Evolutionary conservation across 1,140 invertebrate genomes (phyloP).

Genomic region (Neuroterus valhalla): DNA sequence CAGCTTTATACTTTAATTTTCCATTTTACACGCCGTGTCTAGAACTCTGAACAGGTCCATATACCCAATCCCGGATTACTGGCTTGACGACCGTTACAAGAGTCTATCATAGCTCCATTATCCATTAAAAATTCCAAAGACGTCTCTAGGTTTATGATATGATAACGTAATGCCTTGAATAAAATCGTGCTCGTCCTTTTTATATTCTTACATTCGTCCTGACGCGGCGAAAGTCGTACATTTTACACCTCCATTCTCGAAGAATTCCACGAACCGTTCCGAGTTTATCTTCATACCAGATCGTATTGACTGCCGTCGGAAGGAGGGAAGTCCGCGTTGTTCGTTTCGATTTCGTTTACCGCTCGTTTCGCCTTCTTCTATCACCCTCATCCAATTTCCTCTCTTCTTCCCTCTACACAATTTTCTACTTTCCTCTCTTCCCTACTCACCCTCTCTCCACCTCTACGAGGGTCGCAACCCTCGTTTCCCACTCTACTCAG

Average conservation of each 20-base stretch:
- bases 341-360: slow-evolving; percentile 33
- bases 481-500: slow-evolving; percentile 61
- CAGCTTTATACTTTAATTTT: slow-evolving; percentile 17
- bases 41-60: not conserved
- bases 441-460: slow-evolving; percentile 24
- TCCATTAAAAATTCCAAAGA: slow-evolving; percentile 53
- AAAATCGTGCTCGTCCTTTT: slow-evolving; percentile 49
- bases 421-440: slow-evolving; percentile 2
- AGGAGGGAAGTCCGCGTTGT: slow-evolving; percentile 31
- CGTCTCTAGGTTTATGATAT: slow-evolving; percentile 51
- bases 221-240: slow-evolving; percentile 45
- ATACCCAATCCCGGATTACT: not conserved
- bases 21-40: slow-evolving; percentile 1
- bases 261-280: slow-evolving; percentile 47
- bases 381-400: not conserved
- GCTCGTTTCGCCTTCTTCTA: slow-evolving; percentile 42
- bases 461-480: slow-evolving; percentile 45
- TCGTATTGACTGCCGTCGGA: slow-evolving; percentile 53
- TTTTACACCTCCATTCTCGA: slow-evolving; percentile 58
- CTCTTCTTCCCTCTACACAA: not conserved
- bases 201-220: slow-evolving; percentile 42
- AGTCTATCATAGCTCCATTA: slow-evolving; percentile 41
- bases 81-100: slow-evolving; percentile 23
- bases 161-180: slow-evolving; percentile 53
- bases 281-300: slow-evolving; percentile 57